Evolutionary conservation across 2,113 vertebrate species (phyloP).

Genomic region (Tursiops truncatus): DNA sequence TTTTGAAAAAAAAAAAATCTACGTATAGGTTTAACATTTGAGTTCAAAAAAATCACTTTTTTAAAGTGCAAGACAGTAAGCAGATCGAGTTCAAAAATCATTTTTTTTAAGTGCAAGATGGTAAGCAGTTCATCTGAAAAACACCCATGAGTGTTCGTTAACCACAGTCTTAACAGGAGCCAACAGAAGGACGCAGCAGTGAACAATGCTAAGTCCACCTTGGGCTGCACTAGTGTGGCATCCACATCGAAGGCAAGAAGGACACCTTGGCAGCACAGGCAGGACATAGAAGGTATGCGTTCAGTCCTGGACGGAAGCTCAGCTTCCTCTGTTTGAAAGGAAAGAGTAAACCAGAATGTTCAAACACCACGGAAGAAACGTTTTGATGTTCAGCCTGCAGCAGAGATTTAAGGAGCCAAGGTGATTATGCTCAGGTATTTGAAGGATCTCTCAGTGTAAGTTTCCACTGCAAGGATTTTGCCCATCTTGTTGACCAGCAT

Average conservation of each 20-base stretch:
- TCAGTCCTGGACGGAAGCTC: not conserved
- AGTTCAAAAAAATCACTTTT: slow-evolving; percentile 54
- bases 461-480: not conserved
- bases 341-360: not conserved
- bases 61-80: slow-evolving; percentile 27
- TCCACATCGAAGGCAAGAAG: not conserved
- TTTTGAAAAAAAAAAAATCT: not conserved
- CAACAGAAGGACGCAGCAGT: not conserved
- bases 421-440: not conserved
- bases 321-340: slow-evolving; percentile 20
- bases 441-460: not conserved
- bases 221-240: fast-evolving
- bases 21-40: not conserved
- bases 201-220: not conserved
- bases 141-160: not conserved
- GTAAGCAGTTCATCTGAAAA: slow-evolving; percentile 13
- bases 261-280: fast-evolving
- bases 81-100: slow-evolving; percentile 43
- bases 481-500: not conserved
- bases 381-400: not conserved
- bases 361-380: not conserved
- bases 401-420: not conserved
- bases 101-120: slow-evolving; percentile 42
- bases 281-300: too few relatives aligned
- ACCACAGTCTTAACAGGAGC: not conserved